Percentiles rank a stretch among this genome's conserved stretches.
Conservation (phyloP, 2,797 vertebrate species). For the Chaenodraco wilsoni region DNA sequence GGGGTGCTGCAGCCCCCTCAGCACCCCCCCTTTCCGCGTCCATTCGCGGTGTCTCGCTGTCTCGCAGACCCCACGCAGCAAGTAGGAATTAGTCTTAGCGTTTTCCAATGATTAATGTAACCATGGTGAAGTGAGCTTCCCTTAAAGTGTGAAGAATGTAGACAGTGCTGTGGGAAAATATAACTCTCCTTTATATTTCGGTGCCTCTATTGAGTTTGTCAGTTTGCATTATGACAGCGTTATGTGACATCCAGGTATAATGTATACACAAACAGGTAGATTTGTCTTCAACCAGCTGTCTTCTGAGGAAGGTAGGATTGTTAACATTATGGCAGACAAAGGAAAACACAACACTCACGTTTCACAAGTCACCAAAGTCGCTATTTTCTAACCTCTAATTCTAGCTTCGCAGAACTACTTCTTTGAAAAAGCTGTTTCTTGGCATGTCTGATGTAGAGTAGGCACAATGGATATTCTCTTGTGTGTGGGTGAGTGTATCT, state of each 20-base stretch:
- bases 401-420: constrained; percentile 1
- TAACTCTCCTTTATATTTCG: neutral
- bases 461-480: neutral
- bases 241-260: constrained; percentile 16
- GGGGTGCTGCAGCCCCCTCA: no score
- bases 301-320: neutral
- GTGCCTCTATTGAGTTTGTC: constrained; percentile 2
- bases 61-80: no score
- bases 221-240: constrained; percentile 4
- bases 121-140: neutral
- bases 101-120: neutral
- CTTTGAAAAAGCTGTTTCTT: constrained; percentile 5
- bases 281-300: constrained; percentile 22
- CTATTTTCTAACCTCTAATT: neutral
- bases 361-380: constrained; percentile 1
- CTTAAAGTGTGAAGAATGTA: neutral
- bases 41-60: no score
- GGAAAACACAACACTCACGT: neutral
- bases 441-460: constrained; percentile 13
- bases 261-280: neutral
- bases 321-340: constrained; percentile 10
- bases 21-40: no score
- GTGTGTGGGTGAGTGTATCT: constrained; percentile 4
- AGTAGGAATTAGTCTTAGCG: neutral
- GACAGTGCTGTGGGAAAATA: neutral